Evolutionary conservation across 2,888 invertebrate species (phyloP).

Genomic region (Mythimna albipuncta): DNA sequence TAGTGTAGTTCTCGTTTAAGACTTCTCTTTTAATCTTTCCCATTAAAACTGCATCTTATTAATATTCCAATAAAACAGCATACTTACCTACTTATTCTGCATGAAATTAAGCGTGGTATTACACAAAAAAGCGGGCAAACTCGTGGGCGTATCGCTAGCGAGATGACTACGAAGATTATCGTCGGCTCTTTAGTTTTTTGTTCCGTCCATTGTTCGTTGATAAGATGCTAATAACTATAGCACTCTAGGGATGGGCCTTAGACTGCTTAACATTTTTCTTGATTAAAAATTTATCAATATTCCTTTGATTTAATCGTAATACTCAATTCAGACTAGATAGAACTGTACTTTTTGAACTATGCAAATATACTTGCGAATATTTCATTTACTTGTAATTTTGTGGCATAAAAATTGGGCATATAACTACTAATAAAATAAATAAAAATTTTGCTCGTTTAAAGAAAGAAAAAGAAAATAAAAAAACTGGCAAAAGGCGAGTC

Average conservation of each 20-base stretch:
- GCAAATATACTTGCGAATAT: no score
- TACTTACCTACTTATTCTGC: slow-evolving; percentile 4
- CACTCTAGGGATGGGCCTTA: slow-evolving; percentile 62
- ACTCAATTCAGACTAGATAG: not conserved
- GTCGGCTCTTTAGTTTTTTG: slow-evolving; percentile 70
- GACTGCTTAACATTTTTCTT: not conserved
- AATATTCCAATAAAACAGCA: slow-evolving; percentile 17
- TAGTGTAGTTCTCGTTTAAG: no score
- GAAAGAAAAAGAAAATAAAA: no score
- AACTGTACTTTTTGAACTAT: no score
- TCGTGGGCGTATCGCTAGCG: slow-evolving; percentile 51
- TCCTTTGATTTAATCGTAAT: not conserved
- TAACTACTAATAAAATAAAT: no score
- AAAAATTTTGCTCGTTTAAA: no score
- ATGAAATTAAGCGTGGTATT: slow-evolving; percentile 23
- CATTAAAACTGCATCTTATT: slow-evolving; percentile 2
- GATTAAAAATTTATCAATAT: not conserved
- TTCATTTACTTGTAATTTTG: no score
- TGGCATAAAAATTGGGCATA: no score
- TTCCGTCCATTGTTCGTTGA: slow-evolving; percentile 68
- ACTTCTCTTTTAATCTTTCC: no score
- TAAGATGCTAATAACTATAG: slow-evolving; percentile 67
- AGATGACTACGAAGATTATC: slow-evolving; percentile 68
- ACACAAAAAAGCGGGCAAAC: slow-evolving; percentile 34
- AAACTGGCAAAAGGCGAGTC: no score